Evolutionary conservation across 2,888 invertebrate genomes (phyloP), one percentile per base, ranked within the genome.

Genomic region (Diaperis boleti): DNA sequence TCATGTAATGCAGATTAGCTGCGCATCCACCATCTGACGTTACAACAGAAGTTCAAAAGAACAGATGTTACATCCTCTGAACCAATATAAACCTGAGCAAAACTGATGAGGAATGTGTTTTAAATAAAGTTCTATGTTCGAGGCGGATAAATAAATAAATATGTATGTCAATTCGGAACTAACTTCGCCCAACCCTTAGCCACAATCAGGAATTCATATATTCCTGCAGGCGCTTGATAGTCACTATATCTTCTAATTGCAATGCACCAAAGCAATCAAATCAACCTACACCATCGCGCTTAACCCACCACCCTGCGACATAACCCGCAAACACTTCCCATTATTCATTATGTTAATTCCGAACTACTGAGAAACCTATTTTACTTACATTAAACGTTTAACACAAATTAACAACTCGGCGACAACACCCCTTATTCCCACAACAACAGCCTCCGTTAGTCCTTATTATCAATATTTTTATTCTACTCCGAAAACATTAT

Each of bases 1-100:
- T 72, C 72, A 72, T 72, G 73, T 74, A 73, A 74, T 75, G 73
- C 74, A 75, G 73, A 76, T 76, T 74, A 74, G 74, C 72, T 74
- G 71, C 69, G 72, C 69, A 69, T 70, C 67, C 64, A 64, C 66
- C 71, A 71, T 68, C 69, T 70, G 70, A 55, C 69, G 68, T 59
- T 67, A 65, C 69, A 65, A 56, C 68, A 68, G 62, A 65, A 65
- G 66, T 69, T 69, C 68, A 66, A 70, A 67, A 67, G 66, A 68
- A 71, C 70, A 72, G 67, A 71, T 71, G 70, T 69, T 72, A 60
- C 66, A 67, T 65, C 66, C 64, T 66, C 67, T 67, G 47, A 64
- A 67, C 69, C 69, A 70, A 71, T 71, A 71, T 67, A 61, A 65
- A 65, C 62, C 57, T 63, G 59, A 33, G 59, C 59, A 59, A 66